Evolutionary conservation across 2,797 vertebrate species (phyloP).

Genomic region (Hoplostethus atlanticus): DNA sequence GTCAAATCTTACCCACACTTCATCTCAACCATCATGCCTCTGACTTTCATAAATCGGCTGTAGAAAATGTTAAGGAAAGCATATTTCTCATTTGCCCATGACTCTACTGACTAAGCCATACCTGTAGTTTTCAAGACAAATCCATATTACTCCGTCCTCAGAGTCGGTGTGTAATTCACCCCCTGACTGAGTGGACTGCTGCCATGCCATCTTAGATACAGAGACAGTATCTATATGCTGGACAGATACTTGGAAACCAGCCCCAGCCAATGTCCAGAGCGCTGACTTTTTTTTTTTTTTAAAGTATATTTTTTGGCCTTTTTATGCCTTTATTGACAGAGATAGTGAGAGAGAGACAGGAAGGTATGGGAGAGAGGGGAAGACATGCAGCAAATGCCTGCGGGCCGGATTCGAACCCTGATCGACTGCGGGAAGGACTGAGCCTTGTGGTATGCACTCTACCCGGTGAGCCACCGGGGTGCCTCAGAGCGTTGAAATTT

Average conservation of each 20-base stretch:
- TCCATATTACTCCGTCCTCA: constrained; percentile 41
- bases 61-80: constrained; percentile 30
- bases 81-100: constrained; percentile 35
- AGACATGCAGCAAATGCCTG: too few species aligned
- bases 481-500: constrained; percentile 28
- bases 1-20: constrained; percentile 28
- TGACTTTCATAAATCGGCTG: constrained; percentile 27
- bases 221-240: constrained; percentile 36
- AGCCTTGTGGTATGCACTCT: too few species aligned
- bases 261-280: constrained; percentile 22
- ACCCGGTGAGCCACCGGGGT: too few species aligned
- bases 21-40: constrained; percentile 8
- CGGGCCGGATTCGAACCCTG: too few species aligned
- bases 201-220: constrained; percentile 39
- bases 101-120: constrained; percentile 16
- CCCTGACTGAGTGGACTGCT: constrained; percentile 33
- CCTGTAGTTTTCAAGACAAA: constrained; percentile 36
- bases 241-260: constrained; percentile 44
- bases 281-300: too few species aligned
- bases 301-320: too few species aligned
- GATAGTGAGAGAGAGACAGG: too few species aligned
- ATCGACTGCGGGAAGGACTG: too few species aligned
- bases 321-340: too few species aligned
- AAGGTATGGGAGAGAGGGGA: too few species aligned
- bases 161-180: constrained; percentile 49